Conservation (phyloP, 2,797 vertebrate genomes). For the Gymnoscopelus microlampas region DNA sequence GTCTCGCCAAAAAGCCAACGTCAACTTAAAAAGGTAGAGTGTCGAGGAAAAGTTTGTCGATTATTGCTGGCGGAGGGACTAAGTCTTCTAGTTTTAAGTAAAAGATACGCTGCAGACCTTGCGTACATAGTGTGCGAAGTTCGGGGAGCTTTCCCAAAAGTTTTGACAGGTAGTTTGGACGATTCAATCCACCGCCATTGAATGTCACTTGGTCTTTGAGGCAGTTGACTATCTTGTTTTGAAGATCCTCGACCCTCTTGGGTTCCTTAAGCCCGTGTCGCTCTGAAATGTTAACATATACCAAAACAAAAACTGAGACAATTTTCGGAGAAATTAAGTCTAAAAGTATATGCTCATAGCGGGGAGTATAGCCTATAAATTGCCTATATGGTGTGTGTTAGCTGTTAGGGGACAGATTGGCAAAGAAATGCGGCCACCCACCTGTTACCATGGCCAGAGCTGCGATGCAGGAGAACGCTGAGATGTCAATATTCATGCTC, state of each 20-base stretch:
- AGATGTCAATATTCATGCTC: constrained; percentile 98
- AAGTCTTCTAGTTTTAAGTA: constrained; percentile 99
- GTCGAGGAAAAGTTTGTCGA: constrained; percentile 99
- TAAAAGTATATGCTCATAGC: background rate
- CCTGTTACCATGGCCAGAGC: constrained; percentile 99
- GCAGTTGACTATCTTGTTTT: constrained; percentile 99
- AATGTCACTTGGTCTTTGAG: constrained; percentile 99
- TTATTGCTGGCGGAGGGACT: constrained; percentile 98
- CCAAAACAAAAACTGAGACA: background rate
- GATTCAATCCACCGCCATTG: constrained; percentile 94
- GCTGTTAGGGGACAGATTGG: too few species aligned
- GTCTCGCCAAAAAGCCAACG: constrained; percentile 60
- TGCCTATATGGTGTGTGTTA: too few species aligned
- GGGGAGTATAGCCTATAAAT: background rate
- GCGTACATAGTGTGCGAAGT: constrained; percentile 98
- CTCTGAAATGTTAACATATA: constrained; percentile 81
- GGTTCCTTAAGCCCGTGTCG: constrained; percentile 98
- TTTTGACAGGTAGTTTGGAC: constrained; percentile 98
- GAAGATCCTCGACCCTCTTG: constrained; percentile 97
- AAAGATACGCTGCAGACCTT: constrained; percentile 99
- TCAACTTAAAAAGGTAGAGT: constrained; percentile 96
- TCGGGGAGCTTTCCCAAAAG: constrained; percentile 99
- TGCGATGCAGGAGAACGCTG: constrained; percentile 98
- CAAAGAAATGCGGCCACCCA: constrained; percentile 50
- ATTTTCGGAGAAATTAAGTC: background rate